A percentile compares a stretch with the other conserved stretches of the same genome.
Conservation (phyloP, 2,888 invertebrate genomes). For the Melinaea menophilus region DNA sequence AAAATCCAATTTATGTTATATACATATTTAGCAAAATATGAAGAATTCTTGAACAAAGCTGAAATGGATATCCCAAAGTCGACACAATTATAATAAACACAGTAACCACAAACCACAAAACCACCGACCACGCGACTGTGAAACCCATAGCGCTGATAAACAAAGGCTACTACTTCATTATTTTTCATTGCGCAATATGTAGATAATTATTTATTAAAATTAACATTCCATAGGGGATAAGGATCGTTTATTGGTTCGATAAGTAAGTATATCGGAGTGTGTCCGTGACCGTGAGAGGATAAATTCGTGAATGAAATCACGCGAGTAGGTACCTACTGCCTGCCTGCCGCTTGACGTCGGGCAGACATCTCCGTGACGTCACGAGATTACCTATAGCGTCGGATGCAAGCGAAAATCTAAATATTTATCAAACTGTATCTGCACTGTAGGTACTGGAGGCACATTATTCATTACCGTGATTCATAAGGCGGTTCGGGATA, state of each 20-base stretch:
- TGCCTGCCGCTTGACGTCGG: constrained; percentile 52
- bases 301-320: constrained; percentile 71
- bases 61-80: neutral
- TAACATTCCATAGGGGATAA: constrained; percentile 8
- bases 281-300: constrained; percentile 57
- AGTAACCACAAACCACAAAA: too few species aligned
- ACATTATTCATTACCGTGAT: too few species aligned
- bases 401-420: constrained; percentile 35
- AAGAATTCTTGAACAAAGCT: neutral
- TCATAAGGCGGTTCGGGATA: too few species aligned
- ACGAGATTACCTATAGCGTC: constrained; percentile 44
- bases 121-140: too few species aligned
- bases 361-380: constrained; percentile 46
- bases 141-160: too few species aligned
- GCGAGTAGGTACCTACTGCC: constrained; percentile 35
- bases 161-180: neutral
- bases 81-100: neutral
- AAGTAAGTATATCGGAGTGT: constrained; percentile 24
- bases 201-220: constrained; percentile 15
- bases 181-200: constrained; percentile 7
- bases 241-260: constrained; percentile 21
- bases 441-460: too few species aligned
- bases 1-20: too few species aligned
- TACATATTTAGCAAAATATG: too few species aligned
- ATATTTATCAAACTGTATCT: neutral